Percentiles rank a stretch among this genome's conserved stretches.
Evolutionary conservation across 2,113 vertebrate species (phyloP).

Genomic region (Formicarius rufipectus): DNA sequence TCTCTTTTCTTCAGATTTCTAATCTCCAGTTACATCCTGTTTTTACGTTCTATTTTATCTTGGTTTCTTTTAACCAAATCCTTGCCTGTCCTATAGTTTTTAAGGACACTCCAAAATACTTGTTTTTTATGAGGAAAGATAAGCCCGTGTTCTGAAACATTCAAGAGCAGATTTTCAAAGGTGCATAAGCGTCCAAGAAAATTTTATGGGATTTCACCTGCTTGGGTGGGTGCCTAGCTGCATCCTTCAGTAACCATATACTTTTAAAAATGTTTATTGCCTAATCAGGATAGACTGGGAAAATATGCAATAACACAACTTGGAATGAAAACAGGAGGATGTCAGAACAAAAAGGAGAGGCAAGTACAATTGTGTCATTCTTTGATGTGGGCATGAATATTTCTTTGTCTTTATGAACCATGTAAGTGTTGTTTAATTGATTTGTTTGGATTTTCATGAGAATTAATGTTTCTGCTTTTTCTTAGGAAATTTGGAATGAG

Average conservation of each 20-base stretch:
- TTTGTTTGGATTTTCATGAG: slow-evolving; percentile 9
- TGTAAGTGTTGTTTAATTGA: background rate
- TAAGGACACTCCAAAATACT: background rate
- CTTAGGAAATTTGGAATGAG: background rate
- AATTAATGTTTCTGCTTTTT: background rate
- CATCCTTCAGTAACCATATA: background rate
- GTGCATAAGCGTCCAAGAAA: background rate
- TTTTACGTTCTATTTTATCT: background rate
- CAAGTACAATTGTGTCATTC: background rate
- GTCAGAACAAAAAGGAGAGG: background rate
- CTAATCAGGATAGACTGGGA: background rate
- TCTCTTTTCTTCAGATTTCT: background rate
- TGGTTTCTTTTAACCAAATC: background rate
- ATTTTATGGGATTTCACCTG: background rate
- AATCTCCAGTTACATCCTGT: background rate
- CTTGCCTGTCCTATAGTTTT: background rate
- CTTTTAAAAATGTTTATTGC: background rate
- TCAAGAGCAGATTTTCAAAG: background rate
- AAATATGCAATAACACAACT: background rate
- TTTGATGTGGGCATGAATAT: background rate
- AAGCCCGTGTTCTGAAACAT: background rate
- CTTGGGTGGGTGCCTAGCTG: background rate
- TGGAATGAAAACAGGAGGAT: background rate
- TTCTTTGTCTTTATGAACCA: slow-evolving; percentile 5
- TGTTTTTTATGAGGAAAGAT: background rate